These are phyloP conservation scores for Ptychadena robeensis DNA, from an alignment of 2,797 vertebrate genomes.

Conservation along the genomic window DNA sequence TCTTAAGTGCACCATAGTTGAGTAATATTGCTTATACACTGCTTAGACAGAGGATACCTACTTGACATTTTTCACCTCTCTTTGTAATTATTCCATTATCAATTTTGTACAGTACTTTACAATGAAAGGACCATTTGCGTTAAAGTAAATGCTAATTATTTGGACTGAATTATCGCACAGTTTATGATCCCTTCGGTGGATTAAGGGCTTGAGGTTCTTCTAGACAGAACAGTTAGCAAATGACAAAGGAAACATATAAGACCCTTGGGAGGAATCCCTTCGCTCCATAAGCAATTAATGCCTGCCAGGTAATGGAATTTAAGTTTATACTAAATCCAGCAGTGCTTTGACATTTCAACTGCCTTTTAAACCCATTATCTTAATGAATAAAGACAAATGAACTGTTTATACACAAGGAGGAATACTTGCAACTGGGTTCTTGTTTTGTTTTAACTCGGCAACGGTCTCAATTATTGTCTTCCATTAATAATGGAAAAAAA, in stretches of 20 bases:
- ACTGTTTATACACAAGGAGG: conserved; percentile 76
- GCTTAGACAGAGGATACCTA: neutral
- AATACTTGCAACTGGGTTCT: conserved; percentile 65
- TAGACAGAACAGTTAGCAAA: conserved; percentile 99
- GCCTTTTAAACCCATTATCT: conserved; percentile 97
- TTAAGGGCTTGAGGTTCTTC: conserved; percentile 99
- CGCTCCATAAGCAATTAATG: conserved; percentile 98
- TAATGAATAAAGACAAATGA: conserved; percentile 92
- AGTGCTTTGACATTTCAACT: conserved; percentile 97
- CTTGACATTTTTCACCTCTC: conserved; percentile 89
- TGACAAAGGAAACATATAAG: conserved; percentile 98
- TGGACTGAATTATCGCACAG: conserved; percentile 98
- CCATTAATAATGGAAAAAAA: conserved; percentile 71
- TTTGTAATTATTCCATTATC: conserved; percentile 99
- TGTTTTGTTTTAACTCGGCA: conserved; percentile 64
- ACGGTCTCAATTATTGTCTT: conserved; percentile 65
- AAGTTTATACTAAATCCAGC: conserved; percentile 99
- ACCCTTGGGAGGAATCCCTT: conserved; percentile 93
- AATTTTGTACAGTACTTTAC: conserved; percentile 91
- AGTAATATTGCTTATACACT: neutral
- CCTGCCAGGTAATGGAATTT: conserved; percentile 99
- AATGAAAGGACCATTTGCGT: conserved; percentile 95
- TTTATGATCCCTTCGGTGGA: conserved; percentile 99
- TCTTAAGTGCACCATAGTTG: neutral
- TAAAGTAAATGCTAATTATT: conserved; percentile 99